These are phyloP conservation scores for Mustela erminea DNA, from an alignment of 2,797 vertebrate genomes.

Conservation along the genomic window DNA sequence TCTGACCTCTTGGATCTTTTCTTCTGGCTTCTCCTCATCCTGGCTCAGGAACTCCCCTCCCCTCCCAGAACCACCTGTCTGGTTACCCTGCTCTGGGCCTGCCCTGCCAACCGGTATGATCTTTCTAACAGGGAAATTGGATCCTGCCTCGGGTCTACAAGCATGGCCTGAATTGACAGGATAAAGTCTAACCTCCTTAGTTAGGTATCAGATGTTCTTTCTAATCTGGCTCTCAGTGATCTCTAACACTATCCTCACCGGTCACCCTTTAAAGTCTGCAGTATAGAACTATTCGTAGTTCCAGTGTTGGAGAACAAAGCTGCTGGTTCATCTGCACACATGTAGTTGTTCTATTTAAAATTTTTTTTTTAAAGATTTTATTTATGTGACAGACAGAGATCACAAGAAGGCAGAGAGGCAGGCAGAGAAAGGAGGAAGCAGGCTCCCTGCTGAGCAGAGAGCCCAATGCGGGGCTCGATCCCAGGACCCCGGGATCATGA, in stretches of 20 bases:
- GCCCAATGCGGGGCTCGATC: no score
- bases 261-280: background rate
- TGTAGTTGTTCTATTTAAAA: background rate
- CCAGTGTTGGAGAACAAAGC: background rate
- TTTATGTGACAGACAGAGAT: no score
- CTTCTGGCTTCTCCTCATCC: background rate
- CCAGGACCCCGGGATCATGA: no score
- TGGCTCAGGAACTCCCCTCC: background rate
- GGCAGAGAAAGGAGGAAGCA: no score
- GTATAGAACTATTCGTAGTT: background rate
- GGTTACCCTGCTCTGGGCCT: background rate
- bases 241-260: background rate
- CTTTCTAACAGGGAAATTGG: background rate
- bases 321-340: no score
- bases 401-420: no score
- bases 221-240: background rate
- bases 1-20: background rate
- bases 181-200: background rate
- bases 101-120: background rate
- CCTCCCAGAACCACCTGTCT: background rate
- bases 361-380: no score
- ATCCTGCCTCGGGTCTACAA: background rate
- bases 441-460: no score
- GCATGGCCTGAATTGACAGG: background rate
- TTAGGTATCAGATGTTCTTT: background rate